Base-by-base conservation (phyloP, 2,888 invertebrate species). In the Drosophila aldrichi region DNA sequence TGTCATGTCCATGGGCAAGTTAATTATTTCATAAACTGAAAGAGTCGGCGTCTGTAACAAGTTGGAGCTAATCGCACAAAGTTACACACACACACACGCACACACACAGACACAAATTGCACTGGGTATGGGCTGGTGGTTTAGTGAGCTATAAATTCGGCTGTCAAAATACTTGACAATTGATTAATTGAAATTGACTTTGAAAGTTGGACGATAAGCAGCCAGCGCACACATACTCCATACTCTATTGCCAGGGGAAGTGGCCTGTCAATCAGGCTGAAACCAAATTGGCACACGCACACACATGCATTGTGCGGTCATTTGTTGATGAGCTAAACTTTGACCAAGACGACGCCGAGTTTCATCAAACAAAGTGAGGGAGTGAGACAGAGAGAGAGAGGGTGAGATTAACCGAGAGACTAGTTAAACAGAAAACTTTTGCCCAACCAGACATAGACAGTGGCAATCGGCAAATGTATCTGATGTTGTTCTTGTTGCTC, bases 141-240 rank as follows among this genome's bases (percentile, higher is more conserved):
- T 76, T 71, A 67, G 79, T 77, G 78, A 76, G 89, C 89, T 81
- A 90, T 87, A 87, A 89, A 83, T 83, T 87, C 84, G 60, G 76
- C 72, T 90, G 88, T 90, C 87, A 89, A 79, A 89, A 78, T 81
- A 74, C 84, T 87, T 83, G 89, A 90, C 90, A 89, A 72, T 81
- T 87, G 87, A 87, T 87, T 90, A 87, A 90, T 87, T 89, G 89
- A 81, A 88, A 90, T 81, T 78, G 90, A 89, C 90, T 90, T 74
- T 69, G 80, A 57, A 82, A 79, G 75, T 78, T 74, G 70, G 70
- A 60, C 67, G 89, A 84, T 89, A 89, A 75, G 83, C 79, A 68
- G 46, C 44, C 44, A 55, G 44, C 58, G 40, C 58, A 54, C 44
- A 49, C 56, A 32, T 6, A 16, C 55, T 29, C 29, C n/a, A 48